Conservation (phyloP, 2,888 invertebrate species). For the Pinctada fucata region DNA sequence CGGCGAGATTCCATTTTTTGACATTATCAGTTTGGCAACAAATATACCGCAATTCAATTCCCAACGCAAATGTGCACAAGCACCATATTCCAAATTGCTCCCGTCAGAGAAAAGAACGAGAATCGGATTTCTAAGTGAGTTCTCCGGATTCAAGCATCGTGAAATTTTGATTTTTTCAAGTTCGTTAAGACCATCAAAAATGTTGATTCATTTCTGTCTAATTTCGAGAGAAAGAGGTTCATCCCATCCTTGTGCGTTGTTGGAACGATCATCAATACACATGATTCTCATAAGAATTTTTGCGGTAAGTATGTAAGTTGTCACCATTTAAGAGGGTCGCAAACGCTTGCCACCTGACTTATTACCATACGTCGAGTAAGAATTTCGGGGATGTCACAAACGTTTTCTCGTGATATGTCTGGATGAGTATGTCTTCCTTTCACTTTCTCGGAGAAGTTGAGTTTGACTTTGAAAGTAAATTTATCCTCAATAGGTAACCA, state of each 20-base stretch:
- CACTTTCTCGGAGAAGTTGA: constrained; percentile 12
- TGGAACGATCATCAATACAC: background rate
- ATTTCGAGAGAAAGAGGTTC: background rate
- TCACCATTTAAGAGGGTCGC: constrained; percentile 1
- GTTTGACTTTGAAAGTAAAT: constrained; percentile 7
- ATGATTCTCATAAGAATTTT: constrained; percentile 13
- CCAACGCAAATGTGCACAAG: no score
- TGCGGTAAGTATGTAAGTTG: background rate
- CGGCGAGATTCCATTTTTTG: no score
- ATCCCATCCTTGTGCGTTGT: constrained; percentile 12
- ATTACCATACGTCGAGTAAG: constrained; percentile 20
- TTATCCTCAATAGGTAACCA: constrained; percentile 18
- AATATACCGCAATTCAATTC: no score
- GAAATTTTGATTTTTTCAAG: no score
- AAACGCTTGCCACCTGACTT: constrained; percentile 15
- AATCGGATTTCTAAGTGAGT: no score
- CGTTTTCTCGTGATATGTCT: no score
- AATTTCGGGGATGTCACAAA: background rate
- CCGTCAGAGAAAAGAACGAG: no score
- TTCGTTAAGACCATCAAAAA: background rate
- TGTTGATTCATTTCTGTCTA: constrained; percentile 5
- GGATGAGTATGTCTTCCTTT: background rate
- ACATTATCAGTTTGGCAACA: no score
- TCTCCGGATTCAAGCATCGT: no score
- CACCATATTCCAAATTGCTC: no score